Conservation (phyloP, 2,797 vertebrate genomes). For the Caiman crocodilus region DNA sequence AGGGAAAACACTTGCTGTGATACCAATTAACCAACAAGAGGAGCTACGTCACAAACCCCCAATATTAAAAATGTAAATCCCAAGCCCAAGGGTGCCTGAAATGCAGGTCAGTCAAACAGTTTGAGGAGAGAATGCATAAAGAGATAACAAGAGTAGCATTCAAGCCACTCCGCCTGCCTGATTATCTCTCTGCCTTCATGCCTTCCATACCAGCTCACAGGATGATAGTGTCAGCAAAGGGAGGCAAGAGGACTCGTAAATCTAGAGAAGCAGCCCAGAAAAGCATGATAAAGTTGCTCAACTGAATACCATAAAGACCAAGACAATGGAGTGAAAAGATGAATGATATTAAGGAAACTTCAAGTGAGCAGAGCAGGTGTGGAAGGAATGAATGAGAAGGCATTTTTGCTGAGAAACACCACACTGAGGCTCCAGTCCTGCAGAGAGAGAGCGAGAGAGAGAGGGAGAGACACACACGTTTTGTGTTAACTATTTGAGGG, state of each 20-base stretch:
- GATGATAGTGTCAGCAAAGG: neutral
- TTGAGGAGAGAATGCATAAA: slow-evolving; percentile 78
- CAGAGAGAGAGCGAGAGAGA: too few relatives aligned
- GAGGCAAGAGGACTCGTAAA: neutral
- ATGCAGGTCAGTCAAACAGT: slow-evolving; percentile 83
- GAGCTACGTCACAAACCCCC: slow-evolving; percentile 80
- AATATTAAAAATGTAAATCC: slow-evolving; percentile 88
- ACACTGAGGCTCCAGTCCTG: neutral
- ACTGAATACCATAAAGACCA: neutral
- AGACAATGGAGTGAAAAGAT: neutral
- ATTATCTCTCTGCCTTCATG: slow-evolving; percentile 71
- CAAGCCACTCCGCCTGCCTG: slow-evolving; percentile 69
- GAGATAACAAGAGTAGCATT: slow-evolving; percentile 76
- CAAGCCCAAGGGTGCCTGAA: slow-evolving; percentile 81
- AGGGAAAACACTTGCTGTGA: slow-evolving; percentile 85
- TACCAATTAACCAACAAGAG: slow-evolving; percentile 86
- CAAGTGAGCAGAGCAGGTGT: slow-evolving; percentile 24
- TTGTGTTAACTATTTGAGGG: neutral
- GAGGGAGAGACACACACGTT: neutral
- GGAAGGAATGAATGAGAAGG: neutral
- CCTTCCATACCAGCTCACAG: slow-evolving; percentile 44
- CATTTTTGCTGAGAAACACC: neutral
- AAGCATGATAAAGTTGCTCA: slow-evolving; percentile 36
- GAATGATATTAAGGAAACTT: neutral
- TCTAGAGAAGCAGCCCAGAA: slow-evolving; percentile 17